Conservation (phyloP, 2,113 vertebrate species). For the Athene noctua region DNA sequence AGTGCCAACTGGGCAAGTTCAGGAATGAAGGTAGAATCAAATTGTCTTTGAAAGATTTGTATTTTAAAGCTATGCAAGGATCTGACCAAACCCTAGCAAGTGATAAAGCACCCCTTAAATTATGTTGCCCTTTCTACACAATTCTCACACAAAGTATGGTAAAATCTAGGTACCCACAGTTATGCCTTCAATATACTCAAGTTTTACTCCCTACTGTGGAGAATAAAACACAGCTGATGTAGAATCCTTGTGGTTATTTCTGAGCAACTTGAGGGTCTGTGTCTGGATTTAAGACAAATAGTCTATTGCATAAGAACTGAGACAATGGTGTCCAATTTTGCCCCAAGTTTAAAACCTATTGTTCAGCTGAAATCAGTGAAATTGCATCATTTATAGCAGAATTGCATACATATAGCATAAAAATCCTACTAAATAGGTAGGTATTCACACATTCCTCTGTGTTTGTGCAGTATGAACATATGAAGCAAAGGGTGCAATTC, state of each 20-base stretch:
- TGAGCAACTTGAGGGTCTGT: neutral
- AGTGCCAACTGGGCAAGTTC: neutral
- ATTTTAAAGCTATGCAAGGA: neutral
- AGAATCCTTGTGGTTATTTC: neutral
- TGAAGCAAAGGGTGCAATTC: neutral
- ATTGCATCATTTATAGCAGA: neutral
- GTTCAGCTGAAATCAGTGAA: neutral
- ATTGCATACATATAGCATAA: neutral
- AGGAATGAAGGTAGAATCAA: neutral
- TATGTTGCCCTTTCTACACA: neutral
- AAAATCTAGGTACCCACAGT: neutral
- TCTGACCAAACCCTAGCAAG: neutral
- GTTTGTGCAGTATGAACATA: neutral
- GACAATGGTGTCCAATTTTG: neutral
- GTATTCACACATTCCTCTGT: neutral
- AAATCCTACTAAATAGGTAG: neutral
- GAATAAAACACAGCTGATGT: neutral
- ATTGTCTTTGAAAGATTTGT: neutral
- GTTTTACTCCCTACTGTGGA: neutral
- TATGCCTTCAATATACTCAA: neutral
- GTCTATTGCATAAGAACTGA: neutral
- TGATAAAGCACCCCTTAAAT: neutral
- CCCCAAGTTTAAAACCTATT: neutral
- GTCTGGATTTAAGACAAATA: neutral
- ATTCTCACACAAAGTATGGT: neutral